Conservation (phyloP, 2,113 vertebrate genomes). For the Mesembrinibis cayennensis region DNA sequence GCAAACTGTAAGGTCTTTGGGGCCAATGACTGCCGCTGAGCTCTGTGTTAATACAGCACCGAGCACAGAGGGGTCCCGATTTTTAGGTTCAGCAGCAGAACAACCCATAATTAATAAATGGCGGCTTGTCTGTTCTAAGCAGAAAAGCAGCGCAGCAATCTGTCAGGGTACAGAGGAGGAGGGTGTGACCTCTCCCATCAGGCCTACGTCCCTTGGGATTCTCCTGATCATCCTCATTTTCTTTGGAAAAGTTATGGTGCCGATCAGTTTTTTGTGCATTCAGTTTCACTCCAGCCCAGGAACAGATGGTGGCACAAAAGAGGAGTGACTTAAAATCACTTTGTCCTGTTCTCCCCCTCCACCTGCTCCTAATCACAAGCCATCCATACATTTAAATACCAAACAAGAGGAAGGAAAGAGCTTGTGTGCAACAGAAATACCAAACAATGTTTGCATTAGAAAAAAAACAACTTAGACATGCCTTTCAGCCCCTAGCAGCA, state of each 20-base stretch:
- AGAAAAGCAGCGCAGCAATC: conserved; percentile 56
- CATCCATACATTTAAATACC: conserved; percentile 68
- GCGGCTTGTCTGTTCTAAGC: conserved; percentile 41
- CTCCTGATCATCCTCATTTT: conserved; percentile 63
- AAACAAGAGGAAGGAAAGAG: conserved; percentile 60
- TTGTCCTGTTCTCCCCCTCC: conserved; percentile 61
- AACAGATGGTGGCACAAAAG: conserved; percentile 70
- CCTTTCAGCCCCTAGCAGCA: conserved; percentile 53
- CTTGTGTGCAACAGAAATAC: conserved; percentile 62
- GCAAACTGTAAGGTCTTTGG: conserved; percentile 57
- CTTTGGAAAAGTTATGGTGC: conserved; percentile 65
- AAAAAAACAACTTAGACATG: conserved; percentile 45
- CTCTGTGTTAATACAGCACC: conserved; percentile 44
- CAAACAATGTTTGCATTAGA: conserved; percentile 61
- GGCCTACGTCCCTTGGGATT: conserved; percentile 34
- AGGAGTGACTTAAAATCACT: conserved; percentile 66
- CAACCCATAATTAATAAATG: conserved; percentile 65
- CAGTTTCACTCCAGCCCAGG: conserved; percentile 61
- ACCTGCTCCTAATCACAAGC: conserved; percentile 67
- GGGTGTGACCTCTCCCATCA: conserved; percentile 63
- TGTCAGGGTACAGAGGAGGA: conserved; percentile 56
- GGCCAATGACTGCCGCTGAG: conserved; percentile 33
- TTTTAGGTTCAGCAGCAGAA: conserved; percentile 58
- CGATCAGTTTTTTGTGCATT: conserved; percentile 59
- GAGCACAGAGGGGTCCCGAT: neutral